phyloP scores from a whole-genome alignment of 1,140 invertebrate genomes.

The Harpegnathos saltator region DNA sequence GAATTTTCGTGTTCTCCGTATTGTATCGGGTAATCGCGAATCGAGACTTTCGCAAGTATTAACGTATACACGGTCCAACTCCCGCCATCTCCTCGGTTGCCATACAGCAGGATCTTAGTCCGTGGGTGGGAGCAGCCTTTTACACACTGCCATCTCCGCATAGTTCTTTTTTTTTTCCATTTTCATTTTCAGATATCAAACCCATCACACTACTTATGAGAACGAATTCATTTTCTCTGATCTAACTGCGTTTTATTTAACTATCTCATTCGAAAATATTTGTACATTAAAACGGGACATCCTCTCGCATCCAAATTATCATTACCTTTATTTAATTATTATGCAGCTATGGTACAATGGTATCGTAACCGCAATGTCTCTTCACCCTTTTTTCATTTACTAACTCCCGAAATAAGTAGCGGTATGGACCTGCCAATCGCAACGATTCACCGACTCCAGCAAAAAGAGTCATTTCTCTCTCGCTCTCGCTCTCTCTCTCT shows the following conservation, averaged over 20 bases:
- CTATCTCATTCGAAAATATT: conserved; percentile 85
- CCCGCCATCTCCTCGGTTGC: conserved; percentile 73
- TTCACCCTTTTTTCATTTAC: conserved; percentile 75
- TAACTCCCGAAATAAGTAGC: conserved; percentile 72
- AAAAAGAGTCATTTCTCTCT: conserved; percentile 51
- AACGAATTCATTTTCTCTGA: conserved; percentile 77
- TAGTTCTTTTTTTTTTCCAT: conserved; percentile 49
- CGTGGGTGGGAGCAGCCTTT: conserved; percentile 61
- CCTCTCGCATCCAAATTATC: conserved; percentile 82
- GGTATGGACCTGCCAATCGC: conserved; percentile 65
- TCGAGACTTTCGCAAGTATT: conserved; percentile 41
- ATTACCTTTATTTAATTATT: conserved; percentile 83
- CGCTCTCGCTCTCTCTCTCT: too few relatives aligned
- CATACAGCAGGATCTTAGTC: conserved; percentile 70
- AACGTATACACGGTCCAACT: conserved; percentile 60
- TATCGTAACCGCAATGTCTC: conserved; percentile 83
- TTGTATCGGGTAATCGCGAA: conserved; percentile 26
- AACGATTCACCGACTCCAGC: conserved; percentile 63
- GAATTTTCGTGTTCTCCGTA: conserved; percentile 26
- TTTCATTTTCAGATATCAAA: conserved; percentile 64
- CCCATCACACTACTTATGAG: conserved; percentile 73
- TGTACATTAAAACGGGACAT: conserved; percentile 85
- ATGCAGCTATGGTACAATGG: conserved; percentile 83
- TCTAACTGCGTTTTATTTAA: conserved; percentile 84
- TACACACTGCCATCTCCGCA: conserved; percentile 56